Conservation (phyloP, 2,113 vertebrate genomes). For the Xiphorhynchus elegans region DNA sequence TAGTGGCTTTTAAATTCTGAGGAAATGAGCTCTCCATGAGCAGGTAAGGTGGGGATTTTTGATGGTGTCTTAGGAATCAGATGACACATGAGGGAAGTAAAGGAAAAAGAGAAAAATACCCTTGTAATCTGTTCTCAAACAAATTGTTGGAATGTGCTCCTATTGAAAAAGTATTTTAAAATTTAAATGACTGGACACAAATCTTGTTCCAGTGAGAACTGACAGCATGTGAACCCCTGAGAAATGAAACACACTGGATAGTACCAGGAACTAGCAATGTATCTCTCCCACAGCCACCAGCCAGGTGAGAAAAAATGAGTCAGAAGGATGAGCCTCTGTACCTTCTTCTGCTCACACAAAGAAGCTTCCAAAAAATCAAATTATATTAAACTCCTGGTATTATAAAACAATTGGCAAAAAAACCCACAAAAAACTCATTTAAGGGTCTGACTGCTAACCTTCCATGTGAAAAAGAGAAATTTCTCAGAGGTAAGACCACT, state of each 20-base stretch:
- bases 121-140: not conserved
- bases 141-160: not conserved
- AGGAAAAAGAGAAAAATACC: not conserved
- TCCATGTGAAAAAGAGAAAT: not conserved
- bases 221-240: not conserved
- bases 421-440: not conserved
- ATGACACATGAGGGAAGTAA: not conserved
- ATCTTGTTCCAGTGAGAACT: not conserved
- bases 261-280: not conserved
- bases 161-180: not conserved
- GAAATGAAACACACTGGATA: not conserved
- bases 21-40: not conserved
- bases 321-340: not conserved
- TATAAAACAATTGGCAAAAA: not conserved
- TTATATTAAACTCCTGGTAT: not conserved
- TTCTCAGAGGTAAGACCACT: not conserved
- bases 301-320: not conserved
- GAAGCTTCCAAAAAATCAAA: not conserved
- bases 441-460: not conserved
- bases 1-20: constrained; percentile 19
- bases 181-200: not conserved
- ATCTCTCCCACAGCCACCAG: not conserved
- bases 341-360: not conserved
- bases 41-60: constrained; percentile 13
- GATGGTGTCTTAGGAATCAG: not conserved